Percentiles rank a stretch among this genome's conserved stretches.
phyloP scores from a whole-genome alignment of 1,140 invertebrate species.

The Hyphantria cunea region DNA sequence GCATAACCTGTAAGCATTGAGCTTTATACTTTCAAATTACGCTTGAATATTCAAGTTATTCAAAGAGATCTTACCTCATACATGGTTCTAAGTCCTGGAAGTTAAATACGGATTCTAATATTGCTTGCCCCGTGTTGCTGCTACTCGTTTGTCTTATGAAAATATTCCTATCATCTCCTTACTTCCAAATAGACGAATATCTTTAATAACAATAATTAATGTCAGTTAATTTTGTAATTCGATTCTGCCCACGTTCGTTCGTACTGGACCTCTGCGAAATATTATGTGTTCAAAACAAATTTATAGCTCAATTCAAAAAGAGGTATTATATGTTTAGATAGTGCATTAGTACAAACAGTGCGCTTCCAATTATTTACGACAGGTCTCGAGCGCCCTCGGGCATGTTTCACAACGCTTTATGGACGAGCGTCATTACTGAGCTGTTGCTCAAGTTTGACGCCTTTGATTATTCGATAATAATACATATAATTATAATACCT shows the following conservation, averaged over 20 bases:
- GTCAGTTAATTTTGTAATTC: conserved; percentile 17
- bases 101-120: too few relatives aligned
- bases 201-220: too few relatives aligned
- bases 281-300: conserved; percentile 42
- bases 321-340: conserved; percentile 53
- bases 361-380: conserved; percentile 64
- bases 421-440: conserved; percentile 40
- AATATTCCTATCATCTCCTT: too few relatives aligned
- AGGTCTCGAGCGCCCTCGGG: conserved; percentile 36
- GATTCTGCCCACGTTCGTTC: conserved; percentile 38
- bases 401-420: conserved; percentile 46
- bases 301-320: conserved; percentile 61
- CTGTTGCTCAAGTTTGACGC: conserved; percentile 39
- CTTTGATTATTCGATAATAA: conserved; percentile 41
- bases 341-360: conserved; percentile 56
- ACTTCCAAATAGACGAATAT: too few relatives aligned
- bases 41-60: too few relatives aligned
- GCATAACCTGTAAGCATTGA: too few relatives aligned
- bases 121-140: too few relatives aligned
- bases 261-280: conserved; percentile 23
- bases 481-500: conserved; percentile 30
- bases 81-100: too few relatives aligned
- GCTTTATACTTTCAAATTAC: too few relatives aligned
- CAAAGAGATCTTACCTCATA: too few relatives aligned
- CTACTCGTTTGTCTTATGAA: too few relatives aligned